These are phyloP conservation scores for Empidonax traillii DNA, from an alignment of 2,113 vertebrate species.

Conservation along the genomic window DNA sequence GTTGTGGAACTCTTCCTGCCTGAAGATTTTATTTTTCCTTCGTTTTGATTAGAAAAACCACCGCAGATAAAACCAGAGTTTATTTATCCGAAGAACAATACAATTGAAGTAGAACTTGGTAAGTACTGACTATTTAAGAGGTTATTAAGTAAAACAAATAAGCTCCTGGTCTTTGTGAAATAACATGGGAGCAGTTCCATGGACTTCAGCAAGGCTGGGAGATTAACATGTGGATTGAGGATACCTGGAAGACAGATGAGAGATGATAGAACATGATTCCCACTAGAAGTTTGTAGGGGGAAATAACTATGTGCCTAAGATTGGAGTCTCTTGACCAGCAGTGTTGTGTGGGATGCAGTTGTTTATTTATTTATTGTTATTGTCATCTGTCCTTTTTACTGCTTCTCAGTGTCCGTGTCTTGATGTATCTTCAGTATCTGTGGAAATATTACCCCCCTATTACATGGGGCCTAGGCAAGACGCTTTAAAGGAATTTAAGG, in stretches of 20 bases:
- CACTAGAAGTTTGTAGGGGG: neutral
- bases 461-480: neutral
- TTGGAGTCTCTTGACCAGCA: neutral
- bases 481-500: neutral
- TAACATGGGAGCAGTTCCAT: neutral
- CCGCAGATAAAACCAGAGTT: slow-evolving; percentile 60
- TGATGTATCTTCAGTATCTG: neutral
- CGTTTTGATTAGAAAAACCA: slow-evolving; percentile 44
- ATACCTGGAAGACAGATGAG: neutral
- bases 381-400: neutral
- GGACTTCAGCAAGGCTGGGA: neutral
- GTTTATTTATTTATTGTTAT: neutral
- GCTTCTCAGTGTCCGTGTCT: neutral
- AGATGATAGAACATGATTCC: neutral
- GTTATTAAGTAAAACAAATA: neutral
- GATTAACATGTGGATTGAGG: neutral
- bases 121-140: slow-evolving; percentile 53
- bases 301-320: neutral
- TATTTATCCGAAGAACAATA: slow-evolving; percentile 74
- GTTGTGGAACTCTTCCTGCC: neutral
- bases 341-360: neutral
- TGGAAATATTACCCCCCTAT: neutral
- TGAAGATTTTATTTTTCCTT: neutral
- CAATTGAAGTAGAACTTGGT: slow-evolving; percentile 78
- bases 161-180: neutral